Percentiles rank a stretch among this genome's conserved stretches.
These are phyloP conservation scores for Synaphobranchus kaupii DNA, from an alignment of 2,797 vertebrate genomes.

Conservation along the genomic window DNA sequence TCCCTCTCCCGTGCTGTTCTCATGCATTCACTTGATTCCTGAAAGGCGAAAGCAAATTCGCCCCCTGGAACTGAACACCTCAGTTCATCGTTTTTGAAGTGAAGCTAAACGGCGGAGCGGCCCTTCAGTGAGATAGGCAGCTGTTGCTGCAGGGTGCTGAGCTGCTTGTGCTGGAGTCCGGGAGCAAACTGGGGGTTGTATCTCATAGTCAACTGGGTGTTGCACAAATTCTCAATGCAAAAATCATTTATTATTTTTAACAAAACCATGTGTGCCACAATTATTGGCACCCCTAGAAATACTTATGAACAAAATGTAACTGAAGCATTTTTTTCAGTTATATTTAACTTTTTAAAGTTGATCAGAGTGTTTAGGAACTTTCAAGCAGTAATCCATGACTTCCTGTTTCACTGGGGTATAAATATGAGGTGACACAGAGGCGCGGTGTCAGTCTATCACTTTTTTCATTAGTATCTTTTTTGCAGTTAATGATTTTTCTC, in stretches of 20 bases:
- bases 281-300: too few relatives aligned
- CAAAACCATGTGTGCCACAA: too few relatives aligned
- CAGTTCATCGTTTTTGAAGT: not conserved
- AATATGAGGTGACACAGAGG: too few relatives aligned
- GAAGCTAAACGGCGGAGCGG: not conserved
- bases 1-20: not conserved
- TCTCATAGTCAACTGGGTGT: not conserved
- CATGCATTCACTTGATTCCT: not conserved
- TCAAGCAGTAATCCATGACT: too few relatives aligned
- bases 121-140: not conserved
- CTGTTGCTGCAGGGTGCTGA: not conserved
- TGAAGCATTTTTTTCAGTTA: too few relatives aligned
- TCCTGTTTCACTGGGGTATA: too few relatives aligned
- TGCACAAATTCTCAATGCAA: too few relatives aligned
- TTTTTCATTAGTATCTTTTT: not conserved
- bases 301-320: too few relatives aligned
- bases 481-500: not conserved
- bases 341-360: too few relatives aligned
- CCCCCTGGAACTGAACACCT: not conserved
- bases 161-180: not conserved
- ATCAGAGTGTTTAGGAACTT: too few relatives aligned
- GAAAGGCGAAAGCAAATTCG: not conserved
- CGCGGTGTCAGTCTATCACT: not conserved
- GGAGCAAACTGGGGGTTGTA: not conserved
- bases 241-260: too few relatives aligned